phyloP scores from a whole-genome alignment of 2,797 vertebrate species.

The Cirrhinus molitorella region DNA sequence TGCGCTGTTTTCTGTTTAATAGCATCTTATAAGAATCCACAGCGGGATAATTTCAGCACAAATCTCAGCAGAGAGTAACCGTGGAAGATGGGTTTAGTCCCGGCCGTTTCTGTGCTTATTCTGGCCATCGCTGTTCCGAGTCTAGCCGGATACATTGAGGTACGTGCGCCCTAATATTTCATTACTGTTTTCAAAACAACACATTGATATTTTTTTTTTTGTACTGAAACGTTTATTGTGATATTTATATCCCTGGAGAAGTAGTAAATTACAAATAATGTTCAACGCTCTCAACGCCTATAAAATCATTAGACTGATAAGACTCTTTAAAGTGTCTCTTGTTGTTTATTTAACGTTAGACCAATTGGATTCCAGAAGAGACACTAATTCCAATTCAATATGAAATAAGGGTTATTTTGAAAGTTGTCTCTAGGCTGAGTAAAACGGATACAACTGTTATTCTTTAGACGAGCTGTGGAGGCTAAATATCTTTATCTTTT shows the following conservation, averaged over 20 bases:
- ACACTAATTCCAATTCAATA: not conserved
- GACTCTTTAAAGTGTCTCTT: not conserved
- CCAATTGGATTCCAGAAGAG: not conserved
- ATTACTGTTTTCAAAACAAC: not conserved
- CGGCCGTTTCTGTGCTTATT: constrained; percentile 78
- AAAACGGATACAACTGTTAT: not conserved
- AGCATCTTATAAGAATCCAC: constrained; percentile 8
- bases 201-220: not conserved
- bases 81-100: constrained; percentile 77
- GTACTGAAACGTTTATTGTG: not conserved
- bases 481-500: not conserved
- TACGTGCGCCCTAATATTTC: constrained; percentile 65
- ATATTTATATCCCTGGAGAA: not conserved
- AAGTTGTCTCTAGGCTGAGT: not conserved
- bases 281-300: not conserved
- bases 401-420: not conserved
- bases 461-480: not conserved
- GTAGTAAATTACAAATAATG: not conserved
- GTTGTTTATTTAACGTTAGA: not conserved
- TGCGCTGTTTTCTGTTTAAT: not conserved
- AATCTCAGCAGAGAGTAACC: constrained; percentile 16
- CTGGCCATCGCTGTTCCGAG: constrained; percentile 83
- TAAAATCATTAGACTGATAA: not conserved
- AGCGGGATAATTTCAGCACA: constrained; percentile 65
- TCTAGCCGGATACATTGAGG: constrained; percentile 91